These are phyloP conservation scores for Urosaurus nigricauda DNA, from an alignment of 2,797 vertebrate species.

Conservation along the genomic window DNA sequence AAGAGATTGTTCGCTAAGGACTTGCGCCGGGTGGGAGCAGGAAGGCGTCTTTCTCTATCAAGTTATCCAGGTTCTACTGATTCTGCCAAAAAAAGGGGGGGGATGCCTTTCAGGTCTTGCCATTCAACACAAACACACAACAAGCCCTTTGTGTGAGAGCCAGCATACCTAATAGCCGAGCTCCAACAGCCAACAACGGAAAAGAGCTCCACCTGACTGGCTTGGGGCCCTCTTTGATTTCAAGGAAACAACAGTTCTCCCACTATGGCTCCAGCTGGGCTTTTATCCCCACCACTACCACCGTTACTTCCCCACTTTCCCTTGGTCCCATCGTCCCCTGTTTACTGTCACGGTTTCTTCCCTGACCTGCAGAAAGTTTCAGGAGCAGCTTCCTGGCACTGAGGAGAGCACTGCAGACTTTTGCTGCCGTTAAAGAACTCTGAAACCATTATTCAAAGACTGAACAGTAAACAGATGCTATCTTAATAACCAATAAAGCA, in stretches of 20 bases:
- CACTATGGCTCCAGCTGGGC: background rate
- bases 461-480: background rate
- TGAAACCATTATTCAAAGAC: background rate
- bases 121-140: slow-evolving; percentile 20
- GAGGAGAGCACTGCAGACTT: background rate
- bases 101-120: slow-evolving; percentile 26
- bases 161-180: background rate
- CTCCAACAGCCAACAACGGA: background rate
- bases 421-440: background rate
- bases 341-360: background rate
- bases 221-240: background rate
- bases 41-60: background rate
- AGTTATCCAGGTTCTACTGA: background rate
- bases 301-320: background rate
- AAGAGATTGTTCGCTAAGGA: background rate
- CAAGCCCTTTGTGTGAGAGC: slow-evolving; percentile 10
- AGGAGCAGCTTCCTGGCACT: background rate
- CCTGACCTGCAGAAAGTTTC: background rate
- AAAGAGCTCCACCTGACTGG: background rate
- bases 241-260: background rate
- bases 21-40: background rate
- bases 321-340: background rate
- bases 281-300: background rate
- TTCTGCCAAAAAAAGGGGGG: background rate
- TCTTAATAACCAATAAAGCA: slow-evolving; percentile 5